phyloP scores from a whole-genome alignment of 92 coral and sea anemone species.

The Parazoanthus swiftii region DNA sequence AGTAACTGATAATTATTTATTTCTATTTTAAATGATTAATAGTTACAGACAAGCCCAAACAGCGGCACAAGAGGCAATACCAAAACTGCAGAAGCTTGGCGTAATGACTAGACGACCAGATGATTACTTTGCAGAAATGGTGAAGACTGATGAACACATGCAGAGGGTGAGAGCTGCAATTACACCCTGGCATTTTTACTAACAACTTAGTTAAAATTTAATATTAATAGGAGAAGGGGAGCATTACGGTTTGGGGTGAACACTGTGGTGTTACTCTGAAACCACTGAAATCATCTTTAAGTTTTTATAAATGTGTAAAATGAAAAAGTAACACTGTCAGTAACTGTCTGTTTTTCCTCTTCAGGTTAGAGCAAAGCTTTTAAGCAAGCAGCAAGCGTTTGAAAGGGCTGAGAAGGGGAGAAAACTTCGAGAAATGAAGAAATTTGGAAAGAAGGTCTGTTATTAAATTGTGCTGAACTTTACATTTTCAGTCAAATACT shows the following conservation, averaged over 20 bases:
- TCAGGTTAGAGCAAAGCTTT: slow-evolving; percentile 85
- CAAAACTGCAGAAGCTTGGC: slow-evolving; percentile 72
- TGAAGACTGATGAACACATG: slow-evolving; percentile 99
- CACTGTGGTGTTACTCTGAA: too few species aligned
- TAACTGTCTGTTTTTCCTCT: not conserved
- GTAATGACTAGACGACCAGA: slow-evolving; percentile 78
- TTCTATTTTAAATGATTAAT: not conserved
- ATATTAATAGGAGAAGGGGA: too few species aligned
- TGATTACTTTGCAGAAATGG: slow-evolving; percentile 99
- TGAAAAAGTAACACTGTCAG: not conserved
- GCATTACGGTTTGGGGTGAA: too few species aligned
- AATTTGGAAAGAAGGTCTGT: slow-evolving; percentile 96
- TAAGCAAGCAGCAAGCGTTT: slow-evolving; percentile 79
- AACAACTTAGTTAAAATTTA: too few species aligned
- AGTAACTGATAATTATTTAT: not conserved
- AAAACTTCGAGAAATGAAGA: slow-evolving; percentile 92
- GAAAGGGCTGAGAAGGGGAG: slow-evolving; percentile 92
- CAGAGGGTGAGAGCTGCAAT: slow-evolving; percentile 67
- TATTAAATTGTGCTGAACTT: too few species aligned
- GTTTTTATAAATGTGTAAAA: not conserved
- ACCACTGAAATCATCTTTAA: too few species aligned
- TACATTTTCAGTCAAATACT: too few species aligned
- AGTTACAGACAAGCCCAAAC: slow-evolving; percentile 94
- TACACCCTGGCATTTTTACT: too few species aligned
- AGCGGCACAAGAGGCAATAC: slow-evolving; percentile 66